Percentiles rank a stretch among this genome's conserved stretches.
Evolutionary conservation across 2,113 vertebrate genomes (phyloP).

Genomic region (Brachypodius melanocephalos): DNA sequence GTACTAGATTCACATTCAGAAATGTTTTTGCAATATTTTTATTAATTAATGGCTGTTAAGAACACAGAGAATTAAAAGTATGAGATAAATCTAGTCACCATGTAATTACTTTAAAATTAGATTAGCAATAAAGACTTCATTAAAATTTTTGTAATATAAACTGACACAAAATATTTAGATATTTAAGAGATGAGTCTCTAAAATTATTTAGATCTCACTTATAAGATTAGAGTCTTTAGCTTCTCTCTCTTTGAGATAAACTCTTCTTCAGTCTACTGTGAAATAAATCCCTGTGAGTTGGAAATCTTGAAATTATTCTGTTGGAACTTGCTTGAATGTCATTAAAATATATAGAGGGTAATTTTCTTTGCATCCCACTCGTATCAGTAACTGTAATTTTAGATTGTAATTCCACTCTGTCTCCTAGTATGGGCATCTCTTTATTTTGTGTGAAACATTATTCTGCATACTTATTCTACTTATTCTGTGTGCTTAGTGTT

Average conservation of each 20-base stretch:
- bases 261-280: neutral
- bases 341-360: neutral
- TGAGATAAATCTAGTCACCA: neutral
- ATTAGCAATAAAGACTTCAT: conserved; percentile 20
- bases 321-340: neutral
- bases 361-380: neutral
- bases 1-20: neutral
- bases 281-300: neutral
- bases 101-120: conserved; percentile 33
- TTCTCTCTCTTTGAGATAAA: neutral
- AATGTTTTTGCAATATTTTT: neutral
- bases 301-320: neutral
- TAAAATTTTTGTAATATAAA: neutral
- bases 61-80: neutral
- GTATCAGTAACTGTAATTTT: neutral
- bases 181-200: neutral
- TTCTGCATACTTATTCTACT: neutral
- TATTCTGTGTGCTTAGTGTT: neutral
- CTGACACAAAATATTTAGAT: neutral
- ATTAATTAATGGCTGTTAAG: neutral
- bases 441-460: neutral
- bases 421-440: neutral
- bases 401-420: neutral
- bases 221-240: neutral
- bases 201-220: neutral